A percentile compares a stretch with the other conserved stretches of the same genome.
Conservation (phyloP, 2,888 invertebrate species). For the Sicus ferrugineus region DNA sequence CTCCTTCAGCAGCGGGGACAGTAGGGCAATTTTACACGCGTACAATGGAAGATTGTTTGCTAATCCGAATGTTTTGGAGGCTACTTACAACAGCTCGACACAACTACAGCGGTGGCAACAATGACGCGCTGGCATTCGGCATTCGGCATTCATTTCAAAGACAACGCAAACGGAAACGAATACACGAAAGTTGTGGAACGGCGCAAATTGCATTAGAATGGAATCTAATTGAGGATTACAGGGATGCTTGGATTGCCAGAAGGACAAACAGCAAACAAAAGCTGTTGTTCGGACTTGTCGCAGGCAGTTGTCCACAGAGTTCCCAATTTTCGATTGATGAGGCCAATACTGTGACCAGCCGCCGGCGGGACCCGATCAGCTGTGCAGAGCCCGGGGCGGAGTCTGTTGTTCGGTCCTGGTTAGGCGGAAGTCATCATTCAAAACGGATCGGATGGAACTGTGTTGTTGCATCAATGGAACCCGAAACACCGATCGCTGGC, state of each 20-base stretch:
- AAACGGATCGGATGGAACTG: background rate
- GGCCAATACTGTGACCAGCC: background rate
- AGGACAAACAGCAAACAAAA: conserved; percentile 10
- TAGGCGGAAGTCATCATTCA: background rate
- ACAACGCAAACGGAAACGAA: conserved; percentile 30
- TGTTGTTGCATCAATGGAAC: background rate
- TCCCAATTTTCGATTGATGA: background rate
- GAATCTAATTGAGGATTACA: conserved; percentile 61
- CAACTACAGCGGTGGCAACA: conserved; percentile 37
- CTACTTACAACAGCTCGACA: conserved; percentile 53
- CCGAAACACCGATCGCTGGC: background rate
- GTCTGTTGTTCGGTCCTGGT: background rate
- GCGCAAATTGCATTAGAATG: conserved; percentile 57
- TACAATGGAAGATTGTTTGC: conserved; percentile 51
- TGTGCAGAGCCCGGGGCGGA: background rate
- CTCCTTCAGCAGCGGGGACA: too few relatives aligned
- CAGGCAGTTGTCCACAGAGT: background rate
- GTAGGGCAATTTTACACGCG: conserved; percentile 37
- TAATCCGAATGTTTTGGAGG: conserved; percentile 56
- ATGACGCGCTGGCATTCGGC: conserved; percentile 6
- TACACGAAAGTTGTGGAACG: conserved; percentile 34
- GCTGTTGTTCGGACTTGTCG: background rate
- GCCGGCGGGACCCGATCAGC: background rate
- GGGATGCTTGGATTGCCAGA: conserved; percentile 33
- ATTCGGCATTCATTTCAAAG: conserved; percentile 42